Evolutionary conservation across 92 coral and sea anemone species (phyloP).

Genomic region (Pocillopora meandrina): DNA sequence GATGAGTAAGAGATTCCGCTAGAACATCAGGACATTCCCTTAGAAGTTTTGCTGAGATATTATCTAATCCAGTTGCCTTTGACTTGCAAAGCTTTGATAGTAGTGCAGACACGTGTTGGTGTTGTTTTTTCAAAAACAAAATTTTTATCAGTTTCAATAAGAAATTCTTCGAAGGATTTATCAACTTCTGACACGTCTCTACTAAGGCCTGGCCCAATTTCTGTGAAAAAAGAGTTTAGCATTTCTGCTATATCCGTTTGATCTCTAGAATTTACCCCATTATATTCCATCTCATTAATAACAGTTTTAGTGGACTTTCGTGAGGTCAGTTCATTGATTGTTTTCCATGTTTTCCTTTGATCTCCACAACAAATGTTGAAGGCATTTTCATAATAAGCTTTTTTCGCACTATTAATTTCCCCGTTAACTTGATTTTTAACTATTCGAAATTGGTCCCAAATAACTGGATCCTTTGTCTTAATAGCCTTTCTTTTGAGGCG

Average conservation of each 20-base stretch:
- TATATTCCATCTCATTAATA: constrained; percentile 22
- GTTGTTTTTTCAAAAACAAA: constrained; percentile 11
- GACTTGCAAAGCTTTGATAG: constrained; percentile 40
- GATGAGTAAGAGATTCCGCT: neutral
- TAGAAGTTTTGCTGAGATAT: constrained; percentile 37
- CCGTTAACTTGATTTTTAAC: constrained; percentile 23
- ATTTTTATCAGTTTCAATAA: constrained; percentile 20
- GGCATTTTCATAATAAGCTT: constrained; percentile 27
- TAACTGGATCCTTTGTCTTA: neutral
- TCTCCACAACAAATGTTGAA: constrained; percentile 17
- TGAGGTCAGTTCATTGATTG: constrained; percentile 29
- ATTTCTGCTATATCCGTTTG: constrained; percentile 23
- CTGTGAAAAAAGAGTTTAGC: constrained; percentile 9
- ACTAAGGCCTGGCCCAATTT: constrained; percentile 31
- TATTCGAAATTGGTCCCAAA: constrained; percentile 6
- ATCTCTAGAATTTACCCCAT: constrained; percentile 27
- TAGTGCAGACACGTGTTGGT: constrained; percentile 14
- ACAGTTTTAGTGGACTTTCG: constrained; percentile 30
- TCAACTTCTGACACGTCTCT: neutral
- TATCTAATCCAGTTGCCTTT: constrained; percentile 39
- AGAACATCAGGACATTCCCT: constrained; percentile 31
- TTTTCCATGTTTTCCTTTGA: constrained; percentile 42
- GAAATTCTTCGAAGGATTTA: constrained; percentile 23
- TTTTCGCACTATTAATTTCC: constrained; percentile 24
- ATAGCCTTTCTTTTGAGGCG: constrained; percentile 29